phyloP scores from a whole-genome alignment of 2,888 invertebrate genomes.

The Baronia brevicornis region DNA sequence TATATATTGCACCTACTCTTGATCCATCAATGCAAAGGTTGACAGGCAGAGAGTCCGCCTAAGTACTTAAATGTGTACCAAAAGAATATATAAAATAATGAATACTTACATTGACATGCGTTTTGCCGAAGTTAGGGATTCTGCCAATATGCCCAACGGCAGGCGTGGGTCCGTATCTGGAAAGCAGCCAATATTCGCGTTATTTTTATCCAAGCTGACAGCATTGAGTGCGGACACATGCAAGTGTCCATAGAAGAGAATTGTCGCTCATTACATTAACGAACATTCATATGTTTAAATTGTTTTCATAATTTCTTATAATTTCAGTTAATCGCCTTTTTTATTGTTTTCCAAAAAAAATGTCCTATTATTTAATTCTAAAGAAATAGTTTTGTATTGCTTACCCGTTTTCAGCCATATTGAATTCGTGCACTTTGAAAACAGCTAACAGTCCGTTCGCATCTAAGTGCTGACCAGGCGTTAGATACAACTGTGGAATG shows the following conservation, averaged over 20 bases:
- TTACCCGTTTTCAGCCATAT: slow-evolving; percentile 64
- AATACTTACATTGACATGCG: slow-evolving; percentile 62
- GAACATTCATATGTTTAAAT: slow-evolving; percentile 1
- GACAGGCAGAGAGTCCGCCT: not conserved
- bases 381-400: slow-evolving; percentile 18
- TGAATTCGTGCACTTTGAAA: slow-evolving; percentile 25
- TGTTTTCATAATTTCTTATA: not conserved
- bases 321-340: slow-evolving; percentile 15
- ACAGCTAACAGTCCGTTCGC: not conserved
- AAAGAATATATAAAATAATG: not conserved
- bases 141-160: slow-evolving; percentile 61
- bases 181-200: slow-evolving; percentile 54
- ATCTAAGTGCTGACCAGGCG: slow-evolving; percentile 25
- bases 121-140: slow-evolving; percentile 67
- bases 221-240: slow-evolving; percentile 25
- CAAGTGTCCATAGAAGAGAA: slow-evolving; percentile 16
- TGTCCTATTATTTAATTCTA: slow-evolving; percentile 13
- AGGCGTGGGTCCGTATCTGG: slow-evolving; percentile 59
- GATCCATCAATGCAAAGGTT: too few relatives aligned
- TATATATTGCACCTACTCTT: too few relatives aligned
- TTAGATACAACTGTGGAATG: slow-evolving; percentile 35
- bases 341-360: slow-evolving; percentile 18
- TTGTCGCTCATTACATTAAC: slow-evolving; percentile 49
- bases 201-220: slow-evolving; percentile 55
- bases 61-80: not conserved